Percentiles rank a stretch among this genome's conserved stretches.
Evolutionary conservation across 1,140 invertebrate genomes (phyloP).

Genomic region (Aleiodes sp.): DNA sequence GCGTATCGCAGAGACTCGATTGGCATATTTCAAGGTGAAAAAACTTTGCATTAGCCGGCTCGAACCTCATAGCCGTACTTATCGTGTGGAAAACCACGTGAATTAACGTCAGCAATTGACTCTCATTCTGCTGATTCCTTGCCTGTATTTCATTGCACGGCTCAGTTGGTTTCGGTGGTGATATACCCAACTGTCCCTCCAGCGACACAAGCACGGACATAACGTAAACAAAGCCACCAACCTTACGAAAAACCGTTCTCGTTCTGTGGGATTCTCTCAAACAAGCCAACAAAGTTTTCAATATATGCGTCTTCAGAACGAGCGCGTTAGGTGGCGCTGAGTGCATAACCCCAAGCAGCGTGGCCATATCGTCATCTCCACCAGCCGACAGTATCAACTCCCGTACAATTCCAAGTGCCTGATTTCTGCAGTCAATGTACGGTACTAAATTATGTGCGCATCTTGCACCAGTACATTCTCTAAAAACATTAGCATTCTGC

Average conservation of each 20-base stretch:
- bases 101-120: slow-evolving; percentile 76
- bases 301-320: slow-evolving; percentile 88
- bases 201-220: slow-evolving; percentile 95
- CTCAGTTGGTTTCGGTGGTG: slow-evolving; percentile 50
- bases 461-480: slow-evolving; percentile 90
- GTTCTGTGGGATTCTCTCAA: slow-evolving; percentile 94
- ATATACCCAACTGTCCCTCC: slow-evolving; percentile 79
- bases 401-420: slow-evolving; percentile 81
- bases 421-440: slow-evolving; percentile 82
- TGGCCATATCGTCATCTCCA: slow-evolving; percentile 95
- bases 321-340: slow-evolving; percentile 81
- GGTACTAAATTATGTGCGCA: slow-evolving; percentile 91
- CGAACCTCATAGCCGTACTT: slow-evolving; percentile 97
- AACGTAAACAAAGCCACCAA: slow-evolving; percentile 97
- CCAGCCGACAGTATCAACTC: slow-evolving; percentile 90
- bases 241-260: slow-evolving; percentile 95
- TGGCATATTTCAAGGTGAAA: slow-evolving; percentile 96
- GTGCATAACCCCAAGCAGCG: slow-evolving; percentile 90
- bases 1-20: slow-evolving; percentile 90
- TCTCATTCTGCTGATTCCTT: slow-evolving; percentile 54
- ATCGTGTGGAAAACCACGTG: slow-evolving; percentile 95
- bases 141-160: slow-evolving; percentile 57
- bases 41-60: slow-evolving; percentile 98
- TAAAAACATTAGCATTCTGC: slow-evolving; percentile 91
- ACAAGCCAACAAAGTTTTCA: slow-evolving; percentile 88